Base-by-base conservation (phyloP, 2,113 vertebrate genomes). In the Panthera tigris region DNA sequence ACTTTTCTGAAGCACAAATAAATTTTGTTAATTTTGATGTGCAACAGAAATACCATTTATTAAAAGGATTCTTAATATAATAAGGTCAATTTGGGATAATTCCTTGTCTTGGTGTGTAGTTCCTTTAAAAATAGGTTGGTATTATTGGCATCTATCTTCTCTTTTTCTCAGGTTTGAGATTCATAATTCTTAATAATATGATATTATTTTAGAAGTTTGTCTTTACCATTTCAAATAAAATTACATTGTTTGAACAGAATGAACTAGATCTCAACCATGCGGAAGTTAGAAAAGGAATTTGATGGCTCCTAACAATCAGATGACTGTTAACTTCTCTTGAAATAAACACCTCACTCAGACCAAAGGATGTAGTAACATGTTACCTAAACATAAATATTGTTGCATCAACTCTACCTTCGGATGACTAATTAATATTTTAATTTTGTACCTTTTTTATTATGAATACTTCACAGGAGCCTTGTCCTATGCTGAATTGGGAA, bases 401-500 rank as follows among this genome's bases (percentile, higher is more conserved):
- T 39, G 9, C 27, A 12, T 57, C 7, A 61, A 25, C 52, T 83
- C 65, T 45, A 4, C 50, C 73, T 29, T n/a, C 13, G 9, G 29
- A 57, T 45, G 71, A 33, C 41, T 96, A 68, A 45, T 45, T 81
- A 14, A 15, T 55, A 36, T 85, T 31, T 85, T 96, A 88, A 84
- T 86, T 85, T 23, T 50, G 10, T 88, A n/a, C 25, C 33, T 93
- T 85, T 85, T 82, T 91, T 85, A 21, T 86, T 61, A 23, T 78
- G 73, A 91, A 76, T 80, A 61, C 98, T 95, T 94, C 63, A 97
- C 95, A 99, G 99, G 99, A 98, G 99, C 99, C 29, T 98, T 99
- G 94, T 99, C 98, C 94, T 99, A 99, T 63, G 99, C 99, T 91
- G 99, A 99, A 86, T 95, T 99, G 94, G 99, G 99, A 89, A 99